Evolutionary conservation across 1,140 invertebrate genomes (phyloP), one percentile per base, ranked within the genome.

Genomic region (Holotrichia oblita): DNA sequence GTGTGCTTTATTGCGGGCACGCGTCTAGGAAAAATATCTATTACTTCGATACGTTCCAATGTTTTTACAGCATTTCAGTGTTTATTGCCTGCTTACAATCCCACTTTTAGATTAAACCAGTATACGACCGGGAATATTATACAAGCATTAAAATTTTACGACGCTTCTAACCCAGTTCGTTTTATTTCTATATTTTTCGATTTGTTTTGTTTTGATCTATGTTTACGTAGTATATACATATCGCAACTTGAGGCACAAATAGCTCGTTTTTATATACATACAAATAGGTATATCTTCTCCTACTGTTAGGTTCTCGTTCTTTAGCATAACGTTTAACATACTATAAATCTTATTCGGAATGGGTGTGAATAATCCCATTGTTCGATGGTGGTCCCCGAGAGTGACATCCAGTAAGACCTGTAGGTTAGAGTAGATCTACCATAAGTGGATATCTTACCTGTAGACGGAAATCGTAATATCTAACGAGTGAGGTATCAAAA

Each of bases 281-380:
- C 4, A 34, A 2, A 34, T 2, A 34, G 27, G 27, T 34, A 34
- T n/a, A 55, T 17, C 48, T 55, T 55, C 14, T 55, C 14, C 17
- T n/a, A n/a, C 6, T 2, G 48, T 55, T 7, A 10, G 2, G 14
- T 55, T 6, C 14, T n/a, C 12, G 48, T 55, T 17, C 48, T 17
- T 17, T 14, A 55, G 48, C 17, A 4, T 17, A 55, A 55, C 12
- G 17, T n/a, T 55, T 55, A 17, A 14, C 48, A 14, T 55, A 55
- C n/a, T 17, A 17, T 55, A 55, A 55, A 55, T 55, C 48, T 17
- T 55, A 17, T 17, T 17, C 12, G n/a, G 48, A 55, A 55, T 55
- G 48, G 48, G 48, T 20, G 48, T 55, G 48, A 55, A 55, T 55
- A 17, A n/a, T 55, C n/a, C 48, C 17, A 55, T 55, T 55, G 48